Evolutionary conservation across 2,888 invertebrate species (phyloP), one percentile per base, ranked within the genome.

Genomic region (Strigamia transsilvanica): DNA sequence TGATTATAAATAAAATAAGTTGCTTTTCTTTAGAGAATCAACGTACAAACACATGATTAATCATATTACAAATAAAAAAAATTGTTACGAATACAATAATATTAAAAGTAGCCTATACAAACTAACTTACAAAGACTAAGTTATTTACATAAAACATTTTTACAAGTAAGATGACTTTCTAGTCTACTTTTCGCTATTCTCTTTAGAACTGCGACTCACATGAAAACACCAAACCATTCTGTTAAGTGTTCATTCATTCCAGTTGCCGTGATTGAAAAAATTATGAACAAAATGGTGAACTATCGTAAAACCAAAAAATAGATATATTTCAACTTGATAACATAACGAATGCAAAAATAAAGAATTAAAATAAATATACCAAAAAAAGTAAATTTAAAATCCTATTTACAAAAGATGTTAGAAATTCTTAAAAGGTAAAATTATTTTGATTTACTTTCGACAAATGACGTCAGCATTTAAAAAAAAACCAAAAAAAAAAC

Each of bases 351-450:
- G 51, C 51, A 51, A 51, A 51, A 51, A 51, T 51, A 51, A 51
- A 51, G 51, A 51, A 3, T 27, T 32, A 27, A 73, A 73, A 73
- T 32, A 73, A 27, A 32, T n/a, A 27, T 27, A 73, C 73, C 32
- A 73, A 27, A 13, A 27, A 32, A 73, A 32, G 23, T 12, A 32
- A 73, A 27, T 15, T 73, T 15, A 27, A 73, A 73, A 73, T 15
- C 73, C 73, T 73, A 73, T 73, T 73, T 73, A 73, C 73, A 73
- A 32, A 73, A 73, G 12, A 15, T 73, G 61, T 27, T 66, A 73
- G 13, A 27, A n/a, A 66, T 12, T 66, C 61, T 12, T 2, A 18
- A 7, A 18, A 18, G 18, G 56, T 18, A 32, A 73, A 73, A 27
- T 27, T 32, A 32, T 73, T 73, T 73, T 73, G 27, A 32, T 32